These are phyloP conservation scores for Melanotus villosus DNA, from an alignment of 2,888 invertebrate species.

Conservation along the genomic window DNA sequence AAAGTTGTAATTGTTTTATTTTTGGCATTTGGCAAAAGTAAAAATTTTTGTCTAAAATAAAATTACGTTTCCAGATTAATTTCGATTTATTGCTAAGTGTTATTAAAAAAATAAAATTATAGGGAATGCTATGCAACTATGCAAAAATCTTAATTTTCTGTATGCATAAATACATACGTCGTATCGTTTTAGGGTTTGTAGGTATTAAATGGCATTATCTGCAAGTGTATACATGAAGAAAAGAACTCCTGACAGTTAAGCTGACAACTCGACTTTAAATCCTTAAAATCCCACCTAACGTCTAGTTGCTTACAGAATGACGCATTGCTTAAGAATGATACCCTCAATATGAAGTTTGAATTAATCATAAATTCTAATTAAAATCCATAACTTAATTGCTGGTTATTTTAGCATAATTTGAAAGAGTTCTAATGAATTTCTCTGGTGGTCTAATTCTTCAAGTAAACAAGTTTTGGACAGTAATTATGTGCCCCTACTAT, in stretches of 20 bases:
- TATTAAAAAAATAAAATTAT: no score
- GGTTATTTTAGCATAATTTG: constrained; percentile 31
- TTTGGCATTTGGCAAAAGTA: background rate
- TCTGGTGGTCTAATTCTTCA: constrained; percentile 46
- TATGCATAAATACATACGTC: constrained; percentile 1
- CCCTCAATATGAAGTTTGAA: constrained; percentile 16
- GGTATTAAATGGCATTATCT: constrained; percentile 22
- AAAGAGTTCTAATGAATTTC: constrained; percentile 37
- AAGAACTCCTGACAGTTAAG: constrained; percentile 23
- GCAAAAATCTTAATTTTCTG: background rate
- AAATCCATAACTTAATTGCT: constrained; percentile 32
- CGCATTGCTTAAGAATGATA: constrained; percentile 6
- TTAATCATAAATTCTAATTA: constrained; percentile 33
- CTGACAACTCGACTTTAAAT: constrained; percentile 34
- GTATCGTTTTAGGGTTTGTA: constrained; percentile 11
- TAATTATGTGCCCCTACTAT: constrained; percentile 8
- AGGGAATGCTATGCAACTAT: no score
- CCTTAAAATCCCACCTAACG: constrained; percentile 23
- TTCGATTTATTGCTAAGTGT: no score
- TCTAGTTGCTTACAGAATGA: constrained; percentile 6
- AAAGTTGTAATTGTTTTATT: constrained; percentile 11
- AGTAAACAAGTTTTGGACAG: constrained; percentile 23
- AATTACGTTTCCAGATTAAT: no score
- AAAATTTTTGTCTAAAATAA: no score
- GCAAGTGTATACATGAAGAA: constrained; percentile 20